These are phyloP conservation scores for Neoniphon sammara DNA, from an alignment of 2,797 vertebrate genomes.

Conservation along the genomic window DNA sequence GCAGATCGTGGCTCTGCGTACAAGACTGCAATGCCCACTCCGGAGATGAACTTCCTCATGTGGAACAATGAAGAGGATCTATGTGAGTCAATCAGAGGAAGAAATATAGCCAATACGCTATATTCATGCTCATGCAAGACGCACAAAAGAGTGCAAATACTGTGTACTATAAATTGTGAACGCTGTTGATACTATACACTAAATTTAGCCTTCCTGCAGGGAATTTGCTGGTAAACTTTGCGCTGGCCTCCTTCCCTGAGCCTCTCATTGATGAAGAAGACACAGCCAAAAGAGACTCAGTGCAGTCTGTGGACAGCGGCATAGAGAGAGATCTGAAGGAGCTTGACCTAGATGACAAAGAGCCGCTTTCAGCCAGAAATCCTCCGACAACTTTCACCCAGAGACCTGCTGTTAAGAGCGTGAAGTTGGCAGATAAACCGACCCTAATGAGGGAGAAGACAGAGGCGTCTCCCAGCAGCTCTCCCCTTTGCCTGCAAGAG, in stretches of 20 bases:
- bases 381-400: conserved; percentile 65
- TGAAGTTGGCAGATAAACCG: conserved; percentile 61
- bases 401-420: conserved; percentile 78
- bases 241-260: conserved; percentile 53
- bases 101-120: neutral
- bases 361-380: neutral
- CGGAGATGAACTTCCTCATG: conserved; percentile 85
- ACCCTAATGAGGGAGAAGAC: conserved; percentile 73
- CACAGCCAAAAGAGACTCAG: conserved; percentile 64
- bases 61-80: conserved; percentile 88
- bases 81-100: conserved; percentile 77
- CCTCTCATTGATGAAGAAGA: conserved; percentile 63
- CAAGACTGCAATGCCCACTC: conserved; percentile 81
- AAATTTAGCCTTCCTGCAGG: conserved; percentile 69
- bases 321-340: conserved; percentile 82
- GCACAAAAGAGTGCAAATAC: neutral
- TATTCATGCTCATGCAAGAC: neutral
- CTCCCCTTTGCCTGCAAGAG: conserved; percentile 33
- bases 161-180: neutral
- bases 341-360: neutral
- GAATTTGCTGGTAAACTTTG: conserved; percentile 84
- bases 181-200: neutral
- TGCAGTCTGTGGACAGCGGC: conserved; percentile 84
- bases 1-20: conserved; percentile 16
- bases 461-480: conserved; percentile 44